Evolutionary conservation across 2,888 invertebrate species (phyloP).

Genomic region (Mimumesa dahlbomi): DNA sequence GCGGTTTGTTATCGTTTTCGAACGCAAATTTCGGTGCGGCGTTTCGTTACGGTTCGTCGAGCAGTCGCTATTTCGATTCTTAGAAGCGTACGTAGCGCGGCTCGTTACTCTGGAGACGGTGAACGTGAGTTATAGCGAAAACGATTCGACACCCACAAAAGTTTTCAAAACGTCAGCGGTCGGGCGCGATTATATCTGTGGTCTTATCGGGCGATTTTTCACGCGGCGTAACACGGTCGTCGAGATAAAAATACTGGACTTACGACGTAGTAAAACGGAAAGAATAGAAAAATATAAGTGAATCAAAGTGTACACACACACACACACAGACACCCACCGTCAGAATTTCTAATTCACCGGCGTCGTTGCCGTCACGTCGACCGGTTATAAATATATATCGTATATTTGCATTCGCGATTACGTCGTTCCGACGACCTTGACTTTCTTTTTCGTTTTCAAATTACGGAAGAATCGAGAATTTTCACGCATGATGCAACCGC

Average conservation of each 20-base stretch:
- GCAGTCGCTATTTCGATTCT: slow-evolving; percentile 45
- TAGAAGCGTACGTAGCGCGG: slow-evolving; percentile 32
- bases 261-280: too few relatives aligned
- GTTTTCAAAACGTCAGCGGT: slow-evolving; percentile 41
- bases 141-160: slow-evolving; percentile 40
- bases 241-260: slow-evolving; percentile 7
- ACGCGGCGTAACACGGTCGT: slow-evolving; percentile 11
- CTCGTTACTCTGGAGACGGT: slow-evolving; percentile 35
- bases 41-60: slow-evolving; percentile 38
- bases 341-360: too few relatives aligned
- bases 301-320: too few relatives aligned
- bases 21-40: slow-evolving; percentile 7
- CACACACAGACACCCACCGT: too few relatives aligned
- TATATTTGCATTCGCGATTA: too few relatives aligned
- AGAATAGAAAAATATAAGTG: too few relatives aligned
- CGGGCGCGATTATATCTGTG: slow-evolving; percentile 17
- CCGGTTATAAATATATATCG: too few relatives aligned
- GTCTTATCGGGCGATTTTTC: slow-evolving; percentile 19
- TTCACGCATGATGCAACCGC: too few relatives aligned
- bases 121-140: slow-evolving; percentile 14
- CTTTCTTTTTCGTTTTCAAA: too few relatives aligned
- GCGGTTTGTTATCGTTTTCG: slow-evolving; percentile 3
- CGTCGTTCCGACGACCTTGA: too few relatives aligned
- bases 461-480: too few relatives aligned
- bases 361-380: too few relatives aligned